Evolutionary conservation across 2,888 invertebrate species (phyloP).

Genomic region (Dichetophora obliterata): DNA sequence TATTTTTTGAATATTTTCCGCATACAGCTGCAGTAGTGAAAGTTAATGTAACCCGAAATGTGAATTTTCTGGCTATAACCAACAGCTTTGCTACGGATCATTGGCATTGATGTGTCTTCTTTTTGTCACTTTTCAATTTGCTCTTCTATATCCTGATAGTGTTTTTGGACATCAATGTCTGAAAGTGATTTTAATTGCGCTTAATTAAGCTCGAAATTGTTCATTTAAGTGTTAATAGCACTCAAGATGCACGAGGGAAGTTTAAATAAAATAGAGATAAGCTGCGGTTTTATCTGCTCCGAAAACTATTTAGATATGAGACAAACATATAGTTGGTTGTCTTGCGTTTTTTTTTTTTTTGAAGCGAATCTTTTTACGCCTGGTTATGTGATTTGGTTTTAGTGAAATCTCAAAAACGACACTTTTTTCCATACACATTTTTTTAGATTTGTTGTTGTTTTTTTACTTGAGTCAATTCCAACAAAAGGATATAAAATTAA

Average conservation of each 20-base stretch:
- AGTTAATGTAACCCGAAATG: neutral
- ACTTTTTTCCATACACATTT: no score
- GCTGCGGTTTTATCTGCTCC: neutral
- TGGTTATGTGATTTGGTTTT: no score
- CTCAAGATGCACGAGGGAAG: neutral
- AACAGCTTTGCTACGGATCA: neutral
- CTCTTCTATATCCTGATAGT: neutral
- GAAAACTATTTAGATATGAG: no score
- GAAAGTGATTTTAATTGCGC: conserved; percentile 44
- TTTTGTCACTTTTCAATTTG: neutral
- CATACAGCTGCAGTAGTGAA: neutral
- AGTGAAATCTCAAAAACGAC: no score
- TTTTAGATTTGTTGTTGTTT: no score
- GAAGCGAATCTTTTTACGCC: no score
- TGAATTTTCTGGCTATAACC: neutral
- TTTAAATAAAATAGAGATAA: neutral
- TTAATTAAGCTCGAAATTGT: conserved; percentile 43
- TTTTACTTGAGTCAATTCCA: no score
- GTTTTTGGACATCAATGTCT: neutral
- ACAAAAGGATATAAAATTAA: no score
- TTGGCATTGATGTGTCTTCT: neutral
- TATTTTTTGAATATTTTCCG: neutral
- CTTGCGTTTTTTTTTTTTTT: no score
- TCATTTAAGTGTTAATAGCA: neutral
- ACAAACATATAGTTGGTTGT: no score